Percentiles rank a stretch among this genome's conserved stretches.
These are phyloP conservation scores for Leistus spinibarbis DNA, from an alignment of 2,888 invertebrate genomes.

Conservation along the genomic window DNA sequence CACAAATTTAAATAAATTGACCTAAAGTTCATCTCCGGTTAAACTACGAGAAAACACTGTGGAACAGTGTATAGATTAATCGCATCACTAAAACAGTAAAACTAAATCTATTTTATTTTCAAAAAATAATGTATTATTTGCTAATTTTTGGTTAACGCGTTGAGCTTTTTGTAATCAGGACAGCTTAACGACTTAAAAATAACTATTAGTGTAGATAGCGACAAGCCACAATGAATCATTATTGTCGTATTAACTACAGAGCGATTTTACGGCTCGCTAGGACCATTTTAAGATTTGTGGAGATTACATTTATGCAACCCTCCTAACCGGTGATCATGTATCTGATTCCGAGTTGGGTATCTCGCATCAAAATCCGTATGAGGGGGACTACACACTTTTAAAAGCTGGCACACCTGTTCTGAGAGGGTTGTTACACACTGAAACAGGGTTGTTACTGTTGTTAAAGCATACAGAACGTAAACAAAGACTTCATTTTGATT, in stretches of 20 bases:
- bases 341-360: slow-evolving; percentile 2
- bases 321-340: neutral
- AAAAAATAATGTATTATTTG: neutral
- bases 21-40: too few species aligned
- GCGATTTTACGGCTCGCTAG: slow-evolving; percentile 31
- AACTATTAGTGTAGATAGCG: slow-evolving; percentile 20
- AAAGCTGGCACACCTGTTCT: slow-evolving; percentile 18
- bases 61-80: neutral
- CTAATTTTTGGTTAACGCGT: too few species aligned
- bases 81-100: neutral
- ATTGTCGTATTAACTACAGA: slow-evolving; percentile 13
- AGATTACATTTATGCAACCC: slow-evolving; percentile 25
- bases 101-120: neutral
- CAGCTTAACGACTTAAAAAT: slow-evolving; percentile 13
- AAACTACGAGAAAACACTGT: too few species aligned
- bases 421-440: neutral
- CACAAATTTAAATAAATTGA: too few species aligned
- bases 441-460: neutral
- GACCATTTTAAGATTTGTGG: slow-evolving; percentile 37
- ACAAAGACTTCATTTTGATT: neutral
- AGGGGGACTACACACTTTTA: slow-evolving; percentile 1
- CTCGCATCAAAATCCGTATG: neutral
- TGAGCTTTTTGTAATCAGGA: neutral
- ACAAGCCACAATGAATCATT: slow-evolving; percentile 23
- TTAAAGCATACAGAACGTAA: neutral